Base-by-base conservation (phyloP, 2,888 invertebrate genomes). In the Syrphus vitripennis region DNA sequence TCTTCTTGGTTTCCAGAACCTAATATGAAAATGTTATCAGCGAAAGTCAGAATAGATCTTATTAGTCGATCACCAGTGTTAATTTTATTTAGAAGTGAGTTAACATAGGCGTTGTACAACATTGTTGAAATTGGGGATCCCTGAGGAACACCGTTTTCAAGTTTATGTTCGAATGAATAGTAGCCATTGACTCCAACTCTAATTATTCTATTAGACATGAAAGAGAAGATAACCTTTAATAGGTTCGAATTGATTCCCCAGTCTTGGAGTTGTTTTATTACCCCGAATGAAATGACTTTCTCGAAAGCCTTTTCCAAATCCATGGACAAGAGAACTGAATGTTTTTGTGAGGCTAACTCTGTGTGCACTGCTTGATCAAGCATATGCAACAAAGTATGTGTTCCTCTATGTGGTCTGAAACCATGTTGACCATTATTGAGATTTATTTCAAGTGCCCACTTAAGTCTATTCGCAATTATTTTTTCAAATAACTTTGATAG, bases 121-220 rank as follows among this genome's bases (percentile, higher is more conserved):
- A 53, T 24, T 53, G 53, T 53, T 24, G 10, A 19, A 1, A 19
- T 57, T 1, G 16, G 57, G 6, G 34, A 34, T 57, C 57, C 57
- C 10, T 57, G 26, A 0, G 53, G 53, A 53, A 26, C 53, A 14
- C 53, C 53, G 53, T 53, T 53, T 53, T 53, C 53, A 2, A 53
- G 24, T 53, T 53, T 53, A 9, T 53, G 53, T 34, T 34, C 34
- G 12, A 12, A 34, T 34, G 34, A 40, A 6, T 29, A 29, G 3
- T 16, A 26, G n/a, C 53, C 53, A 31, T 69, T 69, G 6, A 69
- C 12, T 37, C 37, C 37, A 14, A 37, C 50, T 4, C 14, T 21
- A 24, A 69, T 53, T 69, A 53, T 69, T 50, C 50, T 69, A 16
- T 65, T 37, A 1, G 37, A 37, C 37, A 37, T 37, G 37, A 37